phyloP scores from a whole-genome alignment of 92 coral and sea anemone genomes.

The Epizoanthus ramosus region DNA sequence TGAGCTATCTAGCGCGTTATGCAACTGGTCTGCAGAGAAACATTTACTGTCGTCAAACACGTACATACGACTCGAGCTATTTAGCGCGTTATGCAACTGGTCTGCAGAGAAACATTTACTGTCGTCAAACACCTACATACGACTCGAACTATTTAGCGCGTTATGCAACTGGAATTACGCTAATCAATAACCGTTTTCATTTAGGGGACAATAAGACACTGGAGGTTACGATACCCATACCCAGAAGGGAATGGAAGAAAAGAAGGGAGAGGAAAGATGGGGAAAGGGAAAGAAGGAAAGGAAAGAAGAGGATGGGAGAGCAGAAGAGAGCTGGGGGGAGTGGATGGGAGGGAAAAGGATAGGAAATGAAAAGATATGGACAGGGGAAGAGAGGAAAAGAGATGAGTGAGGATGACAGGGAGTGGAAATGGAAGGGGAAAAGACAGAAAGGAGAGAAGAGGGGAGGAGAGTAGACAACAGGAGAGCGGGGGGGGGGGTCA shows the following conservation, averaged over 20 bases:
- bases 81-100: background rate
- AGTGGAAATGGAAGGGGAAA: too few species aligned
- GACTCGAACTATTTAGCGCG: background rate
- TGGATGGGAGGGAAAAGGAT: background rate
- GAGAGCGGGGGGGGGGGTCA: constrained; percentile 3
- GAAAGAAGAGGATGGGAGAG: background rate
- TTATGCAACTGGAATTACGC: background rate
- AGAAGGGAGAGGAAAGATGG: too few species aligned
- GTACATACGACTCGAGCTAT: background rate
- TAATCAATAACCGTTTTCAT: too few species aligned
- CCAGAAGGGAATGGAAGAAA: too few species aligned
- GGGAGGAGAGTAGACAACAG: background rate
- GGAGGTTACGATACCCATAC: too few species aligned
- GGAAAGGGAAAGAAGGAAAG: background rate
- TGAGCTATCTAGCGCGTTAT: background rate
- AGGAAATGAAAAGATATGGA: background rate
- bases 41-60: background rate
- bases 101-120: constrained; percentile 44
- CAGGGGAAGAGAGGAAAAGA: constrained; percentile 5
- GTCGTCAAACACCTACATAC: background rate
- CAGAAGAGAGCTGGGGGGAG: background rate
- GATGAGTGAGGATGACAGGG: background rate
- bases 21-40: constrained; percentile 55
- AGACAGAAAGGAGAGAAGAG: background rate
- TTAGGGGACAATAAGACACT: too few species aligned